phyloP scores from a whole-genome alignment of 2,797 vertebrate species.

The Trachurus trachurus region DNA sequence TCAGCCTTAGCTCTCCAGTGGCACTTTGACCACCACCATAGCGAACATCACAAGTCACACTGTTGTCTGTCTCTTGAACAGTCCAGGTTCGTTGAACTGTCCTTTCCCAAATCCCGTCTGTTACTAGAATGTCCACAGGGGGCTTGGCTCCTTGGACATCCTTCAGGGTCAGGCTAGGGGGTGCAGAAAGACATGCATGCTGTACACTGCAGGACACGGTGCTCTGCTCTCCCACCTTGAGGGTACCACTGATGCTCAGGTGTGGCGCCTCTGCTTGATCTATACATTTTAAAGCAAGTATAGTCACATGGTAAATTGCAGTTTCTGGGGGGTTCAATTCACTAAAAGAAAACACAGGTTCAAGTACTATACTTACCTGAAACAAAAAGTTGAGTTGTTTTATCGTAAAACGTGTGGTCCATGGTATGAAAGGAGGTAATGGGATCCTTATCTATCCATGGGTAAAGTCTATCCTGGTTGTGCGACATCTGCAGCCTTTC shows the following conservation, averaged over 20 bases:
- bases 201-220: conserved; percentile 69
- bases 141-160: conserved; percentile 12
- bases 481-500: conserved; percentile 45
- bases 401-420: conserved; percentile 41
- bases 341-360: not conserved
- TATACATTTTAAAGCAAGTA: conserved; percentile 40
- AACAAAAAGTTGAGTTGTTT: conserved; percentile 60
- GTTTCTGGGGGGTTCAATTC: not conserved
- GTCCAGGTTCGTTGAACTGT: conserved; percentile 55
- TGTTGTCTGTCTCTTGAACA: conserved; percentile 48
- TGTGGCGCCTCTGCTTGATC: conserved; percentile 61
- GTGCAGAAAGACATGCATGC: conserved; percentile 59
- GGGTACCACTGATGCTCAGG: conserved; percentile 47
- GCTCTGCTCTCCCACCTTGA: conserved; percentile 61
- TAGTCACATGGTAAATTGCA: not conserved
- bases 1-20: conserved; percentile 47
- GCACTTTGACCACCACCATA: conserved; percentile 58
- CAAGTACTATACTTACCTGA: conserved; percentile 40
- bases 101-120: conserved; percentile 68
- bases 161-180: conserved; percentile 54
- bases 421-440: conserved; percentile 48
- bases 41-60: conserved; percentile 59
- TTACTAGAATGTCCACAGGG: conserved; percentile 15
- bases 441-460: conserved; percentile 74
- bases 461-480: conserved; percentile 64